A percentile compares a stretch with the other conserved stretches of the same genome.
phyloP scores from a whole-genome alignment of 2,113 vertebrate species.

The Casuarius casuarius region DNA sequence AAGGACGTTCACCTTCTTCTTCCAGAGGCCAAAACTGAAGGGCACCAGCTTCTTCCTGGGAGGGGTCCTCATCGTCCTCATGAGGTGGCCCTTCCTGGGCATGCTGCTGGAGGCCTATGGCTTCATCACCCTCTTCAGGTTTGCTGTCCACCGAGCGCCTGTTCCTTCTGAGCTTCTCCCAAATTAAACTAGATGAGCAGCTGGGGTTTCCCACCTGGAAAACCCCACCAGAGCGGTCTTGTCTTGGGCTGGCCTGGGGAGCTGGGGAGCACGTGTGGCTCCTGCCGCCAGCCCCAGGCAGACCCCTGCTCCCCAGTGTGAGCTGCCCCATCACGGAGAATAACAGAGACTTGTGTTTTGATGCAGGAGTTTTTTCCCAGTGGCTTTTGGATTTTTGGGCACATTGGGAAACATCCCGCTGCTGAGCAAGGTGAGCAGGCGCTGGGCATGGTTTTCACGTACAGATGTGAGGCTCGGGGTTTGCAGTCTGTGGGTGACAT shows the following conservation, averaged over 20 bases:
- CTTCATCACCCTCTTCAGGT: conserved; percentile 89
- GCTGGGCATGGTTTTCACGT: accelerated
- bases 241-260: too few relatives aligned
- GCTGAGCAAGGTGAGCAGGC: conserved; percentile 78
- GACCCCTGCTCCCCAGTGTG: too few relatives aligned
- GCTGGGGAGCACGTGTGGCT: not conserved
- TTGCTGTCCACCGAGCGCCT: not conserved
- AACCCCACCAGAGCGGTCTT: not conserved
- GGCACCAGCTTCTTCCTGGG: conserved; percentile 89
- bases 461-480: not conserved
- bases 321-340: not conserved
- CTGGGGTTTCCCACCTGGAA: not conserved
- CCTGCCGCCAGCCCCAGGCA: not conserved
- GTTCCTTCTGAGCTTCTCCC: not conserved
- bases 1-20: conserved; percentile 87
- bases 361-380: conserved; percentile 86
- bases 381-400: conserved; percentile 83
- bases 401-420: conserved; percentile 79
- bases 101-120: conserved; percentile 89
- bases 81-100: conserved; percentile 87
- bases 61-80: conserved; percentile 83
- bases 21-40: conserved; percentile 87
- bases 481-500: not conserved
- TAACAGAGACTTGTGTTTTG: not conserved
- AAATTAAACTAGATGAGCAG: too few relatives aligned